Evolutionary conservation across 2,888 invertebrate genomes (phyloP).

Genomic region (Lymantria dispar): DNA sequence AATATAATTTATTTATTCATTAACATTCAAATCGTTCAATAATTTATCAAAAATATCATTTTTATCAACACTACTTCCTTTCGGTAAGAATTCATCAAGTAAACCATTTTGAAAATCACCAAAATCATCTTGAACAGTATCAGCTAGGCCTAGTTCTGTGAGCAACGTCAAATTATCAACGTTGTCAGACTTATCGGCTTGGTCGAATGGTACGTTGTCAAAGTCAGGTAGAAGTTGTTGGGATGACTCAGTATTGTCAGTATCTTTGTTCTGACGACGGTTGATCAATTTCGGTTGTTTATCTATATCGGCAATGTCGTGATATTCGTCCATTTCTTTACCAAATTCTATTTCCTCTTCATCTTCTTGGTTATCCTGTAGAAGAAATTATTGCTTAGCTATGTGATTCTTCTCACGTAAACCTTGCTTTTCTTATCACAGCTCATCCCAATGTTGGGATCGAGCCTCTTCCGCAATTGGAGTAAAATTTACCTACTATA

Average conservation of each 20-base stretch:
- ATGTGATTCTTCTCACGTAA: too few species aligned
- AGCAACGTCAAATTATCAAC: slow-evolving; percentile 69
- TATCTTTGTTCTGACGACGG: slow-evolving; percentile 59
- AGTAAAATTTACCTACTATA: too few species aligned
- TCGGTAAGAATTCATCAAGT: slow-evolving; percentile 52
- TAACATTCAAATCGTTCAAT: slow-evolving; percentile 61
- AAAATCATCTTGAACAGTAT: slow-evolving; percentile 63
- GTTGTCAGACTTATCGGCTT: slow-evolving; percentile 41
- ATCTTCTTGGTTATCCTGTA: slow-evolving; percentile 57
- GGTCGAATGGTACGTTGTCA: slow-evolving; percentile 10
- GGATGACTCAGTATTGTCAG: slow-evolving; percentile 56
- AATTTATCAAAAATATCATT: slow-evolving; percentile 72
- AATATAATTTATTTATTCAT: slow-evolving; percentile 36
- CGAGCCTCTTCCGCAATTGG: too few species aligned
- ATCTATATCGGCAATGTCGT: slow-evolving; percentile 62
- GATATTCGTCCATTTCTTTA: slow-evolving; percentile 73
- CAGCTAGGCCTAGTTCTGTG: slow-evolving; percentile 82
- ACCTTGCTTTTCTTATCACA: too few species aligned
- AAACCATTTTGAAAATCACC: slow-evolving; percentile 73
- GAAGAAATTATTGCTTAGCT: neutral
- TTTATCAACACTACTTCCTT: slow-evolving; percentile 39
- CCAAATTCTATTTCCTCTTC: slow-evolving; percentile 81
- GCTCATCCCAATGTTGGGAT: too few species aligned
- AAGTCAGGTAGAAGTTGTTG: slow-evolving; percentile 65
- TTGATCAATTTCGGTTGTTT: slow-evolving; percentile 64